Evolutionary conservation across 1,140 invertebrate genomes (phyloP), one percentile per base, ranked within the genome.

Genomic region (Drepana arcuata): DNA sequence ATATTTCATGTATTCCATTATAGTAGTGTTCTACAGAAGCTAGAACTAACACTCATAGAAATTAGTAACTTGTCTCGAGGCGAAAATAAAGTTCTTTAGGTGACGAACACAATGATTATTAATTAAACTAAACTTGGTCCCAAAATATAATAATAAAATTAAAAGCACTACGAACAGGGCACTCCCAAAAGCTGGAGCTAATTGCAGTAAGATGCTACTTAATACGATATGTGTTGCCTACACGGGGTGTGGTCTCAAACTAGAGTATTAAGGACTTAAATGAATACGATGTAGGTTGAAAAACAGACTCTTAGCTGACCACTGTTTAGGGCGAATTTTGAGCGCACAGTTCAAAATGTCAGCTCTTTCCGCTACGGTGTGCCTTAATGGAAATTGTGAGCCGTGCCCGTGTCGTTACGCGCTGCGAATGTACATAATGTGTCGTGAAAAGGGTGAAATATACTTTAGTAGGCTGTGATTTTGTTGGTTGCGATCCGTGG

Each of bases 361-460:
- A 49, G 61, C 37, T 36, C 46, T 73, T 71, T 40, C 48, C 50
- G 50, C 60, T 48, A 41, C 46, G 41, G 31, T 32, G 31, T 37
- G 41, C 37, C 55, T 52, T 79, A 77, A 80, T 80, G 75, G 75
- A 80, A 77, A 80, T 80, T 80, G 70, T 75, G 67, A 75, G 59
- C 70, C 72, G 68, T 61, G 69, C 72, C 72, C 64, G 65, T 70
- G 68, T 73, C 70, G 68, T 77, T 80, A 80, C 67, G 64, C 71
- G 62, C 66, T 73, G 69, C 67, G 66, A 80, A 80, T 78, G 73
- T 80, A 77, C 65, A 68, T 77, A 78, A 75, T 80, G 67, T 72
- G 69, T 75, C 73, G 67, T 78, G 73, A 80, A 80, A 78, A 78
- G 75, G 75, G 72, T 80, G 67, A 77, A 80, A 75, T 77, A 74